Evolutionary conservation across 2,113 vertebrate species (phyloP).

Genomic region (Cololabis saira): DNA sequence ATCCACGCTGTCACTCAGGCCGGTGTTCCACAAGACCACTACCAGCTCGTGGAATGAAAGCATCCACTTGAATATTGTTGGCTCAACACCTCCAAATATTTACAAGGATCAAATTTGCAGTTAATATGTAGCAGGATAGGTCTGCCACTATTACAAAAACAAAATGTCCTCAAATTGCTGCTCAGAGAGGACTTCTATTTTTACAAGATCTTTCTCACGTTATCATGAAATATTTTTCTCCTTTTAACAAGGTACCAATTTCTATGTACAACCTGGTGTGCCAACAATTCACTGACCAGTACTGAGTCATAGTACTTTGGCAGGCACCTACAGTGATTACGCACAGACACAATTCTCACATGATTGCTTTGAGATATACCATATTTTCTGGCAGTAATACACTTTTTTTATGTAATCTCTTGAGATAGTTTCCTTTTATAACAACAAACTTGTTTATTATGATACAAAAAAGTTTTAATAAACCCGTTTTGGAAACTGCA

Average conservation of each 20-base stretch:
- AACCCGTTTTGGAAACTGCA: too few species aligned
- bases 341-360: background rate
- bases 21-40: background rate
- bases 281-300: background rate
- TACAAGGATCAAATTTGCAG: conserved; percentile 4
- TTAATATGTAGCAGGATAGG: background rate
- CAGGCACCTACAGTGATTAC: too few species aligned
- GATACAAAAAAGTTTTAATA: too few species aligned
- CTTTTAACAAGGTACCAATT: conserved; percentile 8
- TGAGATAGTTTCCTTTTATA: background rate
- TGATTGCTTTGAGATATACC: background rate
- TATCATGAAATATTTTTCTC: conserved; percentile 17
- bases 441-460: too few species aligned
- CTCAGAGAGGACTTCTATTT: conserved; percentile 6
- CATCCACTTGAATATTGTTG: background rate
- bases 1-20: background rate
- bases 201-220: conserved; percentile 26
- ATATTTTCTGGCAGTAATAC: background rate
- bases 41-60: background rate
- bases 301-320: too few species aligned
- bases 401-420: background rate
- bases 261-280: background rate
- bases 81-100: background rate
- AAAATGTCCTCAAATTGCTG: conserved; percentile 3
- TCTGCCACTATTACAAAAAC: background rate